Evolutionary conservation across 2,797 vertebrate species (phyloP), one percentile per base, ranked within the genome.

Genomic region (Clamator glandarius): DNA sequence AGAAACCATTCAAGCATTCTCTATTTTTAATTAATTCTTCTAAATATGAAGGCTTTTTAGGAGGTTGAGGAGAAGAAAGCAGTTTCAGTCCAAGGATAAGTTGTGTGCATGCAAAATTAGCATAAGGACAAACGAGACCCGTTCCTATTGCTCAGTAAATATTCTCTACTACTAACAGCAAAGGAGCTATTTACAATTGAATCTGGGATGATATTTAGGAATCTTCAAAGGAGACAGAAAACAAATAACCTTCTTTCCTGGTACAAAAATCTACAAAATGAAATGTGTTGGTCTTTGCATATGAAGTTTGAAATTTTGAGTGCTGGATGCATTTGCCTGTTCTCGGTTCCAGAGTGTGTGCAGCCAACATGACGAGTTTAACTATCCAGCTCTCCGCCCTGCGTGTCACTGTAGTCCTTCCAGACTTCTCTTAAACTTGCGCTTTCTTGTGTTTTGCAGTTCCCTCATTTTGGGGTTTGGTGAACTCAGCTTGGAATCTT

Each of bases 401-500:
- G 54, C 25, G 6, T 15, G 6, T 44, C 23, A 68, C 61, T 42
- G 13, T 64, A 28, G 20, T 19, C 68, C 28, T 59, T 48, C 68
- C 82, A 92, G 68, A 18, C 50, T 75, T 72, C 9, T 39, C 46
- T 77, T 88, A 51, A 90, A 51, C 39, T 58, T 89, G 17, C 39
- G 15, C 58, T 87, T 97, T 73, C 96, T 90, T 86, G 0, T 96
- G 4, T 95, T 89, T 96, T 95, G 33, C 95, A 99, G 99, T 99
- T 98, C 99, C 99, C 80, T 99, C 99, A 26, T 99, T 99, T 97
- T 99, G 99, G 99, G 99, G 99, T 73, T 98, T 99, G 98, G 99
- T 99, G 89, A 99, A 99, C 98, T 99, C 99, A 23, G 99, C 99
- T 86, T 99, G 99, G 99, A 99, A 99, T 97, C 98, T 99, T 94